A percentile compares a stretch with the other conserved stretches of the same genome.
phyloP scores from a whole-genome alignment of 1,140 invertebrate genomes.

The Anoplolepis gracilipes region DNA sequence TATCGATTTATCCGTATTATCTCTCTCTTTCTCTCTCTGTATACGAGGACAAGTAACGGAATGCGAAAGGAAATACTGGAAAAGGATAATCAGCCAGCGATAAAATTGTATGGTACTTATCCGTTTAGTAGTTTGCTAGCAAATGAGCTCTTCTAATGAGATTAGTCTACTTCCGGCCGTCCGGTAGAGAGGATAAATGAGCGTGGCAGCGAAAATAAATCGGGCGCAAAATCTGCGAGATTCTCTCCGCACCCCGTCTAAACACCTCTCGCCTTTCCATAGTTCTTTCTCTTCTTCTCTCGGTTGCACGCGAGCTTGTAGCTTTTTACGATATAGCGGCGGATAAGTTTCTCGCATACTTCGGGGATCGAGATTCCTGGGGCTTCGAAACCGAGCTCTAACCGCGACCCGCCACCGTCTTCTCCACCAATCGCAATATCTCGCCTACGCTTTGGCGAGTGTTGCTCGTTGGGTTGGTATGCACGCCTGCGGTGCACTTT shows the following conservation, averaged over 20 bases:
- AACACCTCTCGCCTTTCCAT: background rate
- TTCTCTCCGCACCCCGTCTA: background rate
- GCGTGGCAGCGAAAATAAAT: slow-evolving; percentile 15
- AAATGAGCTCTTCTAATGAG: background rate
- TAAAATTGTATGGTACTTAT: background rate
- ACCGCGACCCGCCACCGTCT: slow-evolving; percentile 60
- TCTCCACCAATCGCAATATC: slow-evolving; percentile 73
- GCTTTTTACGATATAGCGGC: slow-evolving; percentile 47
- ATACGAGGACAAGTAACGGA: slow-evolving; percentile 17
- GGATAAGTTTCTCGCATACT: slow-evolving; percentile 59
- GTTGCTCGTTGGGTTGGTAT: slow-evolving; percentile 59
- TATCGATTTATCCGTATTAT: slow-evolving; percentile 40
- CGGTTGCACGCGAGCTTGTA: slow-evolving; percentile 12
- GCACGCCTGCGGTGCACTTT: slow-evolving; percentile 69
- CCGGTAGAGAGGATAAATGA: background rate
- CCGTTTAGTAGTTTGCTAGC: background rate
- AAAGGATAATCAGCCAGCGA: background rate
- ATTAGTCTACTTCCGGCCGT: background rate
- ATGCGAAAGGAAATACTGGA: background rate
- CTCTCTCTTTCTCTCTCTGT: background rate
- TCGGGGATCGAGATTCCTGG: slow-evolving; percentile 51
- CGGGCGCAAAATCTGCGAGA: slow-evolving; percentile 19
- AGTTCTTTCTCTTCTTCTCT: no score
- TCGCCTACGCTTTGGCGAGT: slow-evolving; percentile 66
- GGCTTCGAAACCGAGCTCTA: background rate